Conservation (phyloP, 2,888 invertebrate genomes). For the Campaea margaritaria region DNA sequence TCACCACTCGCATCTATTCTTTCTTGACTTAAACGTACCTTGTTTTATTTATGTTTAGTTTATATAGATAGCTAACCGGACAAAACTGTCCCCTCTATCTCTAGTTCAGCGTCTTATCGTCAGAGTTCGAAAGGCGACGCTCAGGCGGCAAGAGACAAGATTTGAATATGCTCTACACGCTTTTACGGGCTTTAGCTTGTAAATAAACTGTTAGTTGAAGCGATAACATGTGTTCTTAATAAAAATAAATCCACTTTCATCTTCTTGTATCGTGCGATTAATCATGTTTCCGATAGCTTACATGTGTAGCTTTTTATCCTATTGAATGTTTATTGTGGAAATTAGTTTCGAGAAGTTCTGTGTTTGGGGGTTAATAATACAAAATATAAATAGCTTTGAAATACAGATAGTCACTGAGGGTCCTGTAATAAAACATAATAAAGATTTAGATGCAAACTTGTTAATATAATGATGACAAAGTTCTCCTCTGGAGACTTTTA, state of each 20-base stretch:
- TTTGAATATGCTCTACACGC: conserved; percentile 44
- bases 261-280: conserved; percentile 36
- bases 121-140: conserved; percentile 39
- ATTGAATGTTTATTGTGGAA: conserved; percentile 9
- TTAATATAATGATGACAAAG: too few relatives aligned
- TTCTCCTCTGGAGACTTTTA: too few relatives aligned
- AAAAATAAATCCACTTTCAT: conserved; percentile 45
- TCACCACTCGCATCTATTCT: too few relatives aligned
- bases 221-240: conserved; percentile 45
- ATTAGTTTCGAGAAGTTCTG: neutral
- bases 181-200: conserved; percentile 41
- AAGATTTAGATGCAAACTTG: too few relatives aligned
- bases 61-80: conserved; percentile 1
- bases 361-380: conserved; percentile 12
- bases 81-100: neutral
- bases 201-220: conserved; percentile 50
- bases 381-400: neutral
- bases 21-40: too few relatives aligned
- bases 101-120: conserved; percentile 52
- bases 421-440: too few relatives aligned
- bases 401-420: too few relatives aligned
- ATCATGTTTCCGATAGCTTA: conserved; percentile 40
- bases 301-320: conserved; percentile 39
- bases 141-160: conserved; percentile 38
- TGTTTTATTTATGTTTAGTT: neutral